Conservation (phyloP, 2,888 invertebrate genomes). For the Rambutsinella grinnellia region DNA sequence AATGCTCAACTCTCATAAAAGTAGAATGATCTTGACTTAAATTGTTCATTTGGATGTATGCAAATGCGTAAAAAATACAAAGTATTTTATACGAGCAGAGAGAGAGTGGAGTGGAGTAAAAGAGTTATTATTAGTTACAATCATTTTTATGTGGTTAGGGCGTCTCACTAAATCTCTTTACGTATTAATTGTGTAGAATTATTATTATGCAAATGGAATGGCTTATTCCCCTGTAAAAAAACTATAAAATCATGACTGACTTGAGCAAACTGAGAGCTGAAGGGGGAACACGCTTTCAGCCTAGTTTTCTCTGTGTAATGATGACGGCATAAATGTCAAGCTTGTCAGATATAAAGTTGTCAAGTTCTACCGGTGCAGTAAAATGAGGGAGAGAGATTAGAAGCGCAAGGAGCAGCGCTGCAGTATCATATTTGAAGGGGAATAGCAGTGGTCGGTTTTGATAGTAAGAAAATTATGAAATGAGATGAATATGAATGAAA, state of each 20-base stretch:
- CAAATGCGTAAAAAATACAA: not conserved
- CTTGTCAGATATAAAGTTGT: conserved; percentile 59
- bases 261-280: conserved; percentile 42
- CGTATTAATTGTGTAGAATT: too few species aligned
- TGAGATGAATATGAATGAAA: conserved; percentile 3
- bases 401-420: too few species aligned
- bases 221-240: too few species aligned
- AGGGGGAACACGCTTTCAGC: conserved; percentile 44
- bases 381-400: conserved; percentile 2
- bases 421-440: too few species aligned
- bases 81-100: not conserved
- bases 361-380: conserved; percentile 40
- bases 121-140: conserved; percentile 17
- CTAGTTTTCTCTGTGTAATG: conserved; percentile 48
- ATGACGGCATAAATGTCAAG: conserved; percentile 58
- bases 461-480: too few species aligned
- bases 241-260: too few species aligned
- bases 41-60: too few species aligned
- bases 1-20: too few species aligned
- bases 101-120: not conserved
- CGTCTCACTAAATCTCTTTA: conserved; percentile 35
- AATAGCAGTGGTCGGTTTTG: too few species aligned
- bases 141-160: conserved; percentile 10
- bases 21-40: too few species aligned
- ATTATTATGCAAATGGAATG: too few species aligned